Base-by-base conservation (phyloP, 2,888 invertebrate species). In the Dexiosoma caninum region DNA sequence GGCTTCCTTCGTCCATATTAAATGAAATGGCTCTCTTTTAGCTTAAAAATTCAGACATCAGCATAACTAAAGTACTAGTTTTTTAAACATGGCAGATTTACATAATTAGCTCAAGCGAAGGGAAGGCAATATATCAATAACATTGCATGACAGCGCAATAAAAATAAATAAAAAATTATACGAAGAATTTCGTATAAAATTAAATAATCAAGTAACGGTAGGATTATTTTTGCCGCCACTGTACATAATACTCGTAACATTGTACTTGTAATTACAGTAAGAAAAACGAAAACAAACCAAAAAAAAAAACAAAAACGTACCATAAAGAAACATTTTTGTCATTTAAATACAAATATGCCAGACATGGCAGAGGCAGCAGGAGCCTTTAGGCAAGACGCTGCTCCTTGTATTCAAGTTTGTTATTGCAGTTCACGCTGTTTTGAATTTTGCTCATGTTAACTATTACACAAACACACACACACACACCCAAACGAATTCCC, bases 351-450 rank as follows among this genome's bases (percentile, higher is more conserved):
- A 40, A 40, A 40, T 2, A 14, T 40, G 40, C 14, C 40, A 40
- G 40, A 40, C 40, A 40, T 40, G 40, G 14, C 62, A 53, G 32
- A 60, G 40, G 37, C 60, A 44, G 40, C 37, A 42, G 60, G 27
- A 37, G 42, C 75, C 70, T 49, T 19, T 21, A 49, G 70, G 70
- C 62, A 40, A 30, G 21, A 16, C 46, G n/a, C n/a, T n/a, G 55
- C 42, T 53, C 5, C 12, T 51, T 64, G 27, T 60, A 23, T 53
- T 72, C 27, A 55, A 74, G 62, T 62, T 67, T 60, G 44, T 21
- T 27, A 55, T 55, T 72, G 72, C 40, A 62, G 42, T 72, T 53
- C 42, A 66, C 27, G 51, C 40, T 27, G 40, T 59, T 59, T 59
- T 59, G 44, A 60, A 44, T 60, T 60, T 44, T 30, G 30, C 30